Conservation (phyloP, 2,888 invertebrate species). For the Thyatira batis region DNA sequence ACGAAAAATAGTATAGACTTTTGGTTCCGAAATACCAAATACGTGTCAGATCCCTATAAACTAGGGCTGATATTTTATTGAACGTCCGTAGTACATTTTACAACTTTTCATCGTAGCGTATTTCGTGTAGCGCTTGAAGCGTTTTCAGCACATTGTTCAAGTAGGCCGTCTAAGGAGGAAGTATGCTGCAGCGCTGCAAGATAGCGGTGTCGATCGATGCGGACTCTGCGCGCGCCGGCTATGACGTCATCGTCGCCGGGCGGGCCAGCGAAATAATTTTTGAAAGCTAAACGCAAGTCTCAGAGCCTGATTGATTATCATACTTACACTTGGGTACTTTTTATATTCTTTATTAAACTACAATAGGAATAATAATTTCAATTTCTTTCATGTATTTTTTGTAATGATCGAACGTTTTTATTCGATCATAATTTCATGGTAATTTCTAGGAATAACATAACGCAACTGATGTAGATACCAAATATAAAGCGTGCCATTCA, state of each 20-base stretch:
- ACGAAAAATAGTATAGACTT: no score
- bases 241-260: conserved; percentile 74
- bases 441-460: neutral
- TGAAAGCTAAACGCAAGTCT: conserved; percentile 44
- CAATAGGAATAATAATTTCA: no score
- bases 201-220: conserved; percentile 66
- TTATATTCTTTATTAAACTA: no score
- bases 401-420: conserved; percentile 9
- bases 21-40: no score
- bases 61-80: conserved; percentile 33
- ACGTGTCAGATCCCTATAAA: no score
- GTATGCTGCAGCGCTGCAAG: conserved; percentile 63
- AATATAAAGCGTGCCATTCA: neutral
- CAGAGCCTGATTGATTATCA: conserved; percentile 24
- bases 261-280: conserved; percentile 58
- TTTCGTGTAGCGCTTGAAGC: conserved; percentile 50
- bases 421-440: neutral
- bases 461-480: neutral
- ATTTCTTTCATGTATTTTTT: no score
- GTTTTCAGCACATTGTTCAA: conserved; percentile 25
- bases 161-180: conserved; percentile 30
- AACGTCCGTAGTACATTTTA: conserved; percentile 25
- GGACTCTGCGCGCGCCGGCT: conserved; percentile 67
- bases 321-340: no score
- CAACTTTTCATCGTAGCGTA: conserved; percentile 41